Evolutionary conservation across 2,888 invertebrate species (phyloP).

Genomic region (Candidula unifasciata): DNA sequence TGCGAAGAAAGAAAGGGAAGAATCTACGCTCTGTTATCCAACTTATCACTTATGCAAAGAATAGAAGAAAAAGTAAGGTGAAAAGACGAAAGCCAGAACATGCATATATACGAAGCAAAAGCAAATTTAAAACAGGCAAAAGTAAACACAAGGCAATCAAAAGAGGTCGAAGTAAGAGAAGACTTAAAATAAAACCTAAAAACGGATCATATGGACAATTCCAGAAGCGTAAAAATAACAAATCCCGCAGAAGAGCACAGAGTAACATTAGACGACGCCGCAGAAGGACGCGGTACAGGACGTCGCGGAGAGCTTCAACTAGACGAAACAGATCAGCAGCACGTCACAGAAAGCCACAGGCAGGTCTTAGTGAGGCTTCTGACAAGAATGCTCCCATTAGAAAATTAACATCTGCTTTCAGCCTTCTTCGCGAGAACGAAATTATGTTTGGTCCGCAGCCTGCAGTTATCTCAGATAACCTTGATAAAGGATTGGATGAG

Average conservation of each 20-base stretch:
- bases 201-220: background rate
- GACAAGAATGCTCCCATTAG: background rate
- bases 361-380: background rate
- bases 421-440: background rate
- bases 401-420: background rate
- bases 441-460: constrained; percentile 2
- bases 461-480: background rate
- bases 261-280: background rate
- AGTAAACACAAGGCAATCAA: too few relatives aligned
- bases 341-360: background rate
- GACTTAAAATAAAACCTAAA: background rate
- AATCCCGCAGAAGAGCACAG: background rate
- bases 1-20: too few relatives aligned
- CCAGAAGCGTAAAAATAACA: background rate
- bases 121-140: too few relatives aligned
- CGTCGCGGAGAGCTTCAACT: background rate
- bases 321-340: background rate
- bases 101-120: too few relatives aligned
- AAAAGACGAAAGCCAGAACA: too few relatives aligned
- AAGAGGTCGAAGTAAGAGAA: background rate
- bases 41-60: too few relatives aligned
- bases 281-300: background rate
- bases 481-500: constrained; percentile 29
- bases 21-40: too few relatives aligned
- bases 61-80: too few relatives aligned